These are phyloP conservation scores for Kuschelorhynchus macadamiae DNA, from an alignment of 2,888 invertebrate genomes.

Conservation along the genomic window DNA sequence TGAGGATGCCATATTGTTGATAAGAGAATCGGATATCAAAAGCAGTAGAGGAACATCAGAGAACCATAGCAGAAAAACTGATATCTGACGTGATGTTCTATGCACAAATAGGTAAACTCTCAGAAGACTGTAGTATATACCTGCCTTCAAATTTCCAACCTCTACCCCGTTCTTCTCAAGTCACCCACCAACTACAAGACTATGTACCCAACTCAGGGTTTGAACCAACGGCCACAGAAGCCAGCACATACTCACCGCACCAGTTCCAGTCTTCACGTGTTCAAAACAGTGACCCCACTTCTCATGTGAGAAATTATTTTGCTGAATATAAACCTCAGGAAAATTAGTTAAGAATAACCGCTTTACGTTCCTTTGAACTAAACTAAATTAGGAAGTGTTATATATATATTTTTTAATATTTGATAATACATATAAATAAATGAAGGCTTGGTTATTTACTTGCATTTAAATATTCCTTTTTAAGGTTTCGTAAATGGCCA, in stretches of 20 bases:
- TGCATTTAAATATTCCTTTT: background rate
- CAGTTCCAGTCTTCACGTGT: background rate
- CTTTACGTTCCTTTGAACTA: background rate
- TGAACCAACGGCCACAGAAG: background rate
- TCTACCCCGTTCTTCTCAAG: background rate
- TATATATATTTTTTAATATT: constrained; percentile 3
- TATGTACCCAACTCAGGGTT: too few relatives aligned
- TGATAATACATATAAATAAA: constrained; percentile 5
- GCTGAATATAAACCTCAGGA: background rate
- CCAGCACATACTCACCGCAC: background rate
- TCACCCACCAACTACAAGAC: too few relatives aligned
- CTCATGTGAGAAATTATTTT: constrained; percentile 2
- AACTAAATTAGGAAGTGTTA: constrained; percentile 5
- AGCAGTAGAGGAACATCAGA: background rate
- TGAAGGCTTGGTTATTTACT: constrained; percentile 4
- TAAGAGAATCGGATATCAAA: constrained; percentile 17
- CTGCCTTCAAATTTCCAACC: background rate
- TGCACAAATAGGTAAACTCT: constrained; percentile 28
- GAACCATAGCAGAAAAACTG: constrained; percentile 17
- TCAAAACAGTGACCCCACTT: background rate
- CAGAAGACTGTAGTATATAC: constrained; percentile 8
- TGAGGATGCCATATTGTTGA: constrained; percentile 12
- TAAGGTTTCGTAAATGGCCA: too few relatives aligned
- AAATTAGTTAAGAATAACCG: background rate
- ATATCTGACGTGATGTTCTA: constrained; percentile 7